phyloP scores from a whole-genome alignment of 2,113 vertebrate species.

The Planiliza haematocheilus region DNA sequence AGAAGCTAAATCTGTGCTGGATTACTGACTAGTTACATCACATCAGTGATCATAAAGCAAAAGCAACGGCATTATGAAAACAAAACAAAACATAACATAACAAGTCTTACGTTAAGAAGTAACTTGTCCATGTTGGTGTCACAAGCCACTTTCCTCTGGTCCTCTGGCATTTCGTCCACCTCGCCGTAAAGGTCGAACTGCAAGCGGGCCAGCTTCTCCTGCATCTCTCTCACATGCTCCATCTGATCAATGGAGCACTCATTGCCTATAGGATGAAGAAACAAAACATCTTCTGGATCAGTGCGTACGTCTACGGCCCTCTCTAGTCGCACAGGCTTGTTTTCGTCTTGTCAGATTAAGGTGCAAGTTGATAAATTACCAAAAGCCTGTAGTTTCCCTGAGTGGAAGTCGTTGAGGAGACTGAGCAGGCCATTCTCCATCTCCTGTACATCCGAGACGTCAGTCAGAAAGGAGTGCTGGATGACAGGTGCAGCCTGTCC shows the following conservation, averaged over 20 bases:
- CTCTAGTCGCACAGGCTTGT: too few species aligned
- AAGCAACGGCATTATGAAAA: not conserved
- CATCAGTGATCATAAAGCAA: not conserved
- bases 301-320: too few species aligned
- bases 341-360: too few species aligned
- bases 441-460: slow-evolving; percentile 97
- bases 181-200: slow-evolving; percentile 96
- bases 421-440: slow-evolving; percentile 97
- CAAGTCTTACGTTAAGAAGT: slow-evolving; percentile 90
- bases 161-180: slow-evolving; percentile 93
- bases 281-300: slow-evolving; percentile 76
- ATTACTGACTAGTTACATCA: not conserved
- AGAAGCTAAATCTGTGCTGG: slow-evolving; percentile 21
- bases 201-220: slow-evolving; percentile 95
- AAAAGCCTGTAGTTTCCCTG: slow-evolving; percentile 97
- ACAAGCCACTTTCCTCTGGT: slow-evolving; percentile 89
- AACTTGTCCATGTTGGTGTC: slow-evolving; percentile 96
- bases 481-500: slow-evolving; percentile 87
- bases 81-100: not conserved
- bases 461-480: slow-evolving; percentile 97
- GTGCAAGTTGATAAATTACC: slow-evolving; percentile 77
- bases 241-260: slow-evolving; percentile 98
- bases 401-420: slow-evolving; percentile 98
- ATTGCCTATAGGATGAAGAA: slow-evolving; percentile 85
- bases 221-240: slow-evolving; percentile 98